phyloP scores from a whole-genome alignment of 2,797 vertebrate species.

The Periparus ater region DNA sequence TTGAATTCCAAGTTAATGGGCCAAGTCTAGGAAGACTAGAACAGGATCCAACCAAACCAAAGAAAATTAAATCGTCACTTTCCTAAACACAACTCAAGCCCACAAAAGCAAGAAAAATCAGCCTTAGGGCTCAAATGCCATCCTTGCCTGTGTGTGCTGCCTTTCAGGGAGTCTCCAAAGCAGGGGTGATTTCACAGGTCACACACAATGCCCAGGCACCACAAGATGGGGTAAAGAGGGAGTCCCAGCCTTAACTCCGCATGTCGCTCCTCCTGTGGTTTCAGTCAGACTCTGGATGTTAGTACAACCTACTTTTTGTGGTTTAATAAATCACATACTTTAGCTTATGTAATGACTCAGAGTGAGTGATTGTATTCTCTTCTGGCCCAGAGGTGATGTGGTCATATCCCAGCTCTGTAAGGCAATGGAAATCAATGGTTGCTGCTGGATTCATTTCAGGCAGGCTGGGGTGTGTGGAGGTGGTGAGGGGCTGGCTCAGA shows the following conservation, averaged over 20 bases:
- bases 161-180: constrained; percentile 26
- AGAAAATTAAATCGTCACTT: constrained; percentile 52
- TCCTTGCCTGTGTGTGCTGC: not conserved
- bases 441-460: constrained; percentile 63
- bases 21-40: constrained; percentile 47
- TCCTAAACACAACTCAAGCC: constrained; percentile 10
- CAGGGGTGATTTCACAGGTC: constrained; percentile 25
- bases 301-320: constrained; percentile 71
- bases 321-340: constrained; percentile 73
- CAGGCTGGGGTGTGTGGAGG: constrained; percentile 46
- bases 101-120: constrained; percentile 29
- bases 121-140: not conserved
- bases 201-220: constrained; percentile 1
- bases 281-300: constrained; percentile 59
- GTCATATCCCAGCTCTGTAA: constrained; percentile 59
- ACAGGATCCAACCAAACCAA: constrained; percentile 40
- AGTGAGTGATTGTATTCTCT: constrained; percentile 72
- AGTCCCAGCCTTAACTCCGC: constrained; percentile 35
- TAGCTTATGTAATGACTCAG: constrained; percentile 76
- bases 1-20: constrained; percentile 50
- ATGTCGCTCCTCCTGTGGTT: constrained; percentile 55
- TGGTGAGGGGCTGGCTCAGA: constrained; percentile 39
- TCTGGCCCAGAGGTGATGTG: constrained; percentile 66
- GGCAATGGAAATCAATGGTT: constrained; percentile 66
- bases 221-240: constrained; percentile 44